Base-by-base conservation (phyloP, 2,888 invertebrate genomes). In the Tolmerus cingulatus region DNA sequence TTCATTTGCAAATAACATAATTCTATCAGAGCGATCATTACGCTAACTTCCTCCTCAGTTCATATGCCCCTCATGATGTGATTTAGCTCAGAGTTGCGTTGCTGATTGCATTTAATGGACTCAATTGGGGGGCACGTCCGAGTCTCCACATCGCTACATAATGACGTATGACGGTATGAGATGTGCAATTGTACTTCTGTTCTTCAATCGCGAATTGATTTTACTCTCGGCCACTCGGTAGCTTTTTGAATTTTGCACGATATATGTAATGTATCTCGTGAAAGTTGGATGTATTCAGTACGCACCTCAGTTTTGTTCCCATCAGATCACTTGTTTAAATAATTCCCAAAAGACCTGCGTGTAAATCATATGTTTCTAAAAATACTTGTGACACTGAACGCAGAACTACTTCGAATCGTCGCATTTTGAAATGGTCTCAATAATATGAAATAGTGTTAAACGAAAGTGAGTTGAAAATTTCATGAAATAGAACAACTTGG, bases 31-130 rank as follows among this genome's bases (percentile, higher is more conserved):
- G 51, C 12, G 40, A 76, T 76, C 34, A 40, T 40, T 37, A 81
- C 81, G 23, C 23, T 30, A 82, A 82, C 82, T 82, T 82, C 82
- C 82, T 82, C 57, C 19, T 34, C 82, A 37, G 82, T 57, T 82
- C 57, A 23, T 19, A 82, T 55, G 34, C 66, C 82, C 82, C 57
- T 82, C 27, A 23, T 40, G 82, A 81, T 82, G 19, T 82, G 16
- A 82, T 82, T 82, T 82, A 57, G 51, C 55, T 30, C 57, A 66
- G 51, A 55, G 57, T 57, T 82, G 27, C 19, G 23, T 66, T 55
- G 37, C 57, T 82, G 82, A 82, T 82, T 82, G 82, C 57, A 82
- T 37, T 57, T 82, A 82, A 82, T 82, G 57, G 30, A 82, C 34
- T 66, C 82, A 82, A 82, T 82, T 82, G 82, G 23, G 81, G 57